phyloP scores from a whole-genome alignment of 1,140 invertebrate species.

The Aphelinus atriplicis region DNA sequence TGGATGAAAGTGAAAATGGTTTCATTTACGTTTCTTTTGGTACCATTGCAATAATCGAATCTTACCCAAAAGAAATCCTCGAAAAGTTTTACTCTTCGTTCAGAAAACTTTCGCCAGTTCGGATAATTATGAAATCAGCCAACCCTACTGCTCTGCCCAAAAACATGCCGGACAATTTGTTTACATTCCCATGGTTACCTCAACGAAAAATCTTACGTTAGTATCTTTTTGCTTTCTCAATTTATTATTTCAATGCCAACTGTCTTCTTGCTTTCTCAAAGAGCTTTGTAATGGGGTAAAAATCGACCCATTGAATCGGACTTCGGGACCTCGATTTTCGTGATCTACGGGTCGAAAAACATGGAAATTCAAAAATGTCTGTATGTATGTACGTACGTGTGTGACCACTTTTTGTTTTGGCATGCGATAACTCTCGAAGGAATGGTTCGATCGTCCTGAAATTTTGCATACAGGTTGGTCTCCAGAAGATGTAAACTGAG shows the following conservation, averaged over 20 bases:
- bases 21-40: conserved; percentile 78
- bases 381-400: no score
- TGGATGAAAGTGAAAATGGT: conserved; percentile 73
- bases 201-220: conserved; percentile 66
- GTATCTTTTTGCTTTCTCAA: conserved; percentile 25
- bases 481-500: no score
- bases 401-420: no score
- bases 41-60: conserved; percentile 70
- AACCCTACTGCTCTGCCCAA: conserved; percentile 50
- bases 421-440: no score
- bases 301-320: no score
- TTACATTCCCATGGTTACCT: conserved; percentile 72
- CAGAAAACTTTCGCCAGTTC: conserved; percentile 50
- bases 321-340: no score
- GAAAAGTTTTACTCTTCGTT: conserved; percentile 48
- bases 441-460: no score
- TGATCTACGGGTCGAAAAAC: no score
- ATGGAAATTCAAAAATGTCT: no score
- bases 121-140: conserved; percentile 49
- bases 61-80: conserved; percentile 63
- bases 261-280: not conserved
- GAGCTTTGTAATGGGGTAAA: not conserved
- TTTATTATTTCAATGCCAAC: not conserved
- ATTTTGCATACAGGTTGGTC: no score
- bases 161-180: conserved; percentile 70